Evolutionary conservation across 2,888 invertebrate genomes (phyloP), one percentile per base, ranked within the genome.

Genomic region (Drosophila ustulata): DNA sequence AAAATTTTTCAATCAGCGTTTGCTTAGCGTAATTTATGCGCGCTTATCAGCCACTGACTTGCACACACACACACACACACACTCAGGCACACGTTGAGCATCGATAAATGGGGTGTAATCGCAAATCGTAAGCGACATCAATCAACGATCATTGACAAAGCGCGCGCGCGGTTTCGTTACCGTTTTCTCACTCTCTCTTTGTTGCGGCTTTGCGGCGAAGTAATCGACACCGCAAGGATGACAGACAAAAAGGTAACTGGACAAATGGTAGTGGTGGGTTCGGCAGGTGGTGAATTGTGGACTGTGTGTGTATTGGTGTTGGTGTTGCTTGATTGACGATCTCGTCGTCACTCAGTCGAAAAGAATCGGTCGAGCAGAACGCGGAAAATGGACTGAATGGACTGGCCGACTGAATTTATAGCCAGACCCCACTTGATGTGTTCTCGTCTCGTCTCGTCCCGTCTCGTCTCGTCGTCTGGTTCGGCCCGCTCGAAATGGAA

Each of bases 291-390:
- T 9, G 7, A 23, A 30, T 25, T 25, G 32, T 30, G 23, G 30
- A 7, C 6, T 30, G 6, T 7, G 28, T 28, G 6, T 0, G 30
- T 30, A 28, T 28, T 30, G 30, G 30, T 7, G 6, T 30, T 5
- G 5, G 30, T 30, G 5, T 30, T 30, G 30, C 4, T 30, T 5
- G 30, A 30, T 7, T 5, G 28, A 28, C 28, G 53, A 64, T 49
- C 37, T 57, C 65, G 52, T 37, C 52, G 6, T 6, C 30, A 7
- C 18, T 18, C 18, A 28, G 30, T 30, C 6, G 30, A 6, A 7
- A 32, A 64, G 53, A 58, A 43, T 71, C 85, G 68, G 64, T 88
- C 68, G 61, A 66, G 81, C 74, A 70, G 59, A 79, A 85, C 82
- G 82, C 74, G 66, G 52, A 68, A 67, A 82, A 74, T 77, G 63